Base-by-base conservation (phyloP, 2,797 vertebrate species). In the Anguilla pacifica region DNA sequence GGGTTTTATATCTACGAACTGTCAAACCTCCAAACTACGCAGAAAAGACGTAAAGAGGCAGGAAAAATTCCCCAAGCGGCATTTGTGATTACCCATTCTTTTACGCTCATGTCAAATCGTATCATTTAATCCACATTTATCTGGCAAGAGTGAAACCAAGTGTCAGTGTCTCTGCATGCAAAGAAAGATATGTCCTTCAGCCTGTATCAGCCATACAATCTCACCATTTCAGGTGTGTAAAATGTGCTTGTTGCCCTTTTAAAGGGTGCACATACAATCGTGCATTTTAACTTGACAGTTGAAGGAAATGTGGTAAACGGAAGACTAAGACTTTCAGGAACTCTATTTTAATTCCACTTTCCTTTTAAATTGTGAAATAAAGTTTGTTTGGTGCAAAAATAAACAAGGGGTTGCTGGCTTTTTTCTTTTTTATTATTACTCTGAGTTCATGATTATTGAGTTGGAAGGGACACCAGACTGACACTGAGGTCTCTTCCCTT, bases 121-220 rank as follows among this genome's bases (percentile, higher is more conserved):
- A 93, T 92, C 86, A 86, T 91, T 87, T 90, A 28, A 91, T 88
- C 31, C 35, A 43, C 28, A 46, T 90, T 90, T 91, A 91, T 85
- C 90, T 88, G 88, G 88, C 87, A 81, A 31, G 15, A 15, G 31
- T n/a, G 17, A 64, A 19, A 49, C 79, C 49, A 43, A 22, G 57
- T n/a, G 61, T 49, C n/a, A 39, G 25, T 17, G 67, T 35, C 46
- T 51, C 25, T 35, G 55, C 61, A 87, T 39, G 28, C 61, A 51
- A 51, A 79, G 17, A 79, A 67, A 28, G 6, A 25, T 22, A 25
- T n/a, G 9, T 67, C 61, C 61, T 67, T n/a, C 61, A 67, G 25
- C 19, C 25, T 67, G 61, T 25, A 67, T 67, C 61, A 67, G 2
- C 61, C 49, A 5, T 51, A 51, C 49, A 9, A 51, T 51, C 4